These are phyloP conservation scores for Tragelaphus imberbis DNA, from an alignment of 2,113 vertebrate species.

Conservation along the genomic window DNA sequence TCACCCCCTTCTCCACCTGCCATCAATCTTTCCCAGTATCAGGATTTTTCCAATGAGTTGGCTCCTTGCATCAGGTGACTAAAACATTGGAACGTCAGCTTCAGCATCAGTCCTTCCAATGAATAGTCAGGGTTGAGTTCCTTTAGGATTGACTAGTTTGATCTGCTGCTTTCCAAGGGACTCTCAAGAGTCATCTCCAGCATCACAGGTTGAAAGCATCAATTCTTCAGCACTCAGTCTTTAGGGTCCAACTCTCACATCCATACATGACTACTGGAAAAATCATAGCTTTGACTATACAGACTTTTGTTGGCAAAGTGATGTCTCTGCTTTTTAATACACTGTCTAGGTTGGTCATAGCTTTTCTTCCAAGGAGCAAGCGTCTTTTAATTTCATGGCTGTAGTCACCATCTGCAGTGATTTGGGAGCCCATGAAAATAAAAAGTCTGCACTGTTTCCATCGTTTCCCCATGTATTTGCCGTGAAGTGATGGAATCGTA, in stretches of 20 bases:
- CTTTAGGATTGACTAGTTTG: background rate
- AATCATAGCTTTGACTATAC: background rate
- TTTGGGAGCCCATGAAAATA: background rate
- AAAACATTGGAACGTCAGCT: background rate
- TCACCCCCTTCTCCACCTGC: background rate
- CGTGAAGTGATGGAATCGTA: background rate
- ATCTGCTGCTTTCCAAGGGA: background rate
- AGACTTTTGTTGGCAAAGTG: background rate
- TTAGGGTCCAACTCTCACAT: background rate
- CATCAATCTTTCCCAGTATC: background rate
- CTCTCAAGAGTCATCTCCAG: background rate
- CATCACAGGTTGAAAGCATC: background rate
- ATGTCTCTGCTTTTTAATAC: background rate
- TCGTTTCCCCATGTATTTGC: background rate
- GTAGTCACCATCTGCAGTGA: background rate
- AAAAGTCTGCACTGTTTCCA: background rate
- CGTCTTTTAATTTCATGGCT: background rate
- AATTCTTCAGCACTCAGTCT: background rate
- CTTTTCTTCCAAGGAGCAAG: background rate
- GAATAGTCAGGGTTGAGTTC: background rate
- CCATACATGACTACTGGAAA: background rate
- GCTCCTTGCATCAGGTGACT: background rate
- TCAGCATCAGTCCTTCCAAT: background rate
- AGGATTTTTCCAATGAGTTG: background rate
- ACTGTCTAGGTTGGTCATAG: background rate